Conservation (phyloP, 2,888 invertebrate species). For the Drosophila histrio region DNA sequence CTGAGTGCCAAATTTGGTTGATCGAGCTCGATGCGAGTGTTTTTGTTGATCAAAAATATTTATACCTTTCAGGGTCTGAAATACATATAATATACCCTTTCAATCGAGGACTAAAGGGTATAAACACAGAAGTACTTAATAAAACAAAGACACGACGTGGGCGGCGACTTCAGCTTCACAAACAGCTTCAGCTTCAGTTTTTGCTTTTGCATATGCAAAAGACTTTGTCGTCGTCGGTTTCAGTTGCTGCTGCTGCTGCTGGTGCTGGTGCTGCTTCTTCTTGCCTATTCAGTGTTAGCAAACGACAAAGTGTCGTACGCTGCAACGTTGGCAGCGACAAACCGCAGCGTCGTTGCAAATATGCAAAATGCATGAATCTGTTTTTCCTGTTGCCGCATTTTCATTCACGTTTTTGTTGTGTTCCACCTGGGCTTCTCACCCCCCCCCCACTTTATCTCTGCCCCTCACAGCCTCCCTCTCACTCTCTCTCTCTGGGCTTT, state of each 20-base stretch:
- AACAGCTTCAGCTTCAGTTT: slow-evolving; percentile 20
- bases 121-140: slow-evolving; percentile 73
- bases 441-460: not conserved
- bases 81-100: too few relatives aligned
- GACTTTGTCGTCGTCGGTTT: slow-evolving; percentile 9
- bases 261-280: slow-evolving; percentile 21
- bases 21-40: too few relatives aligned
- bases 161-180: slow-evolving; percentile 28
- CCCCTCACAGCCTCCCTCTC: not conserved
- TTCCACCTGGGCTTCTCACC: not conserved
- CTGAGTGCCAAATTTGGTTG: too few relatives aligned
- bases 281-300: slow-evolving; percentile 53
- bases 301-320: slow-evolving; percentile 53
- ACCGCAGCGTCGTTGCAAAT: slow-evolving; percentile 55
- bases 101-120: too few relatives aligned
- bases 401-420: slow-evolving; percentile 27
- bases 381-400: slow-evolving; percentile 49
- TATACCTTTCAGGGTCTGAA: too few relatives aligned
- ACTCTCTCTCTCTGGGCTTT: not conserved
- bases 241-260: slow-evolving; percentile 18
- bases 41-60: too few relatives aligned
- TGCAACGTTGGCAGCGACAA: slow-evolving; percentile 34
- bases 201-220: slow-evolving; percentile 13
- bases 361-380: slow-evolving; percentile 77
- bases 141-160: slow-evolving; percentile 72